Conservation (phyloP, 2,888 invertebrate genomes). For the Yponomeuta malinellus region DNA sequence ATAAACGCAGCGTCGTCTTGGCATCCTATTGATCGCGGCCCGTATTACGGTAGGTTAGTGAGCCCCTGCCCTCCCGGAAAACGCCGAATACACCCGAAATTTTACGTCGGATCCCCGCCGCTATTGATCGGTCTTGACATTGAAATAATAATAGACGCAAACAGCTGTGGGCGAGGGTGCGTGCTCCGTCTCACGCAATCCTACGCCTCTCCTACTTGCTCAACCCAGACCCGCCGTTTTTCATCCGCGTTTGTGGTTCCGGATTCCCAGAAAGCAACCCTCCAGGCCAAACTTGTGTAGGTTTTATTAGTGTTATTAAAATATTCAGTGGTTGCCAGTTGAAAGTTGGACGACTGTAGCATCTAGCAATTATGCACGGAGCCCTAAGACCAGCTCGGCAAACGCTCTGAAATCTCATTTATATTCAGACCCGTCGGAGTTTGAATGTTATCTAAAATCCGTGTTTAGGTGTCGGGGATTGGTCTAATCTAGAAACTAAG, state of each 20-base stretch:
- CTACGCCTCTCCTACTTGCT: slow-evolving; percentile 24
- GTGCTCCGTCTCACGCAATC: slow-evolving; percentile 54
- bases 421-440: slow-evolving; percentile 72
- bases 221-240: slow-evolving; percentile 23
- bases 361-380: slow-evolving; percentile 67
- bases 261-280: slow-evolving; percentile 3
- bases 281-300: background rate
- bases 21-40: slow-evolving; percentile 68
- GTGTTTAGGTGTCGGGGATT: slow-evolving; percentile 74
- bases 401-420: slow-evolving; percentile 71
- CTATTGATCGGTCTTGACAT: slow-evolving; percentile 76
- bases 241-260: background rate
- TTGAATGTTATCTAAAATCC: slow-evolving; percentile 75
- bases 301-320: slow-evolving; percentile 32
- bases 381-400: slow-evolving; percentile 55
- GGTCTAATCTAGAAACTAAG: slow-evolving; percentile 73
- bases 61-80: slow-evolving; percentile 58
- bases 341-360: slow-evolving; percentile 41
- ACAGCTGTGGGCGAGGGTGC: slow-evolving; percentile 69
- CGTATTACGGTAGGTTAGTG: slow-evolving; percentile 74
- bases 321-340: slow-evolving; percentile 48
- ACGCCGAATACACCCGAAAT: slow-evolving; percentile 66
- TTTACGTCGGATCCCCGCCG: slow-evolving; percentile 60
- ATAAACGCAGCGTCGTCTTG: slow-evolving; percentile 63
- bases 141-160: slow-evolving; percentile 71